Conservation (phyloP, 1,140 invertebrate genomes). For the Lordiphosa clarofinis region DNA sequence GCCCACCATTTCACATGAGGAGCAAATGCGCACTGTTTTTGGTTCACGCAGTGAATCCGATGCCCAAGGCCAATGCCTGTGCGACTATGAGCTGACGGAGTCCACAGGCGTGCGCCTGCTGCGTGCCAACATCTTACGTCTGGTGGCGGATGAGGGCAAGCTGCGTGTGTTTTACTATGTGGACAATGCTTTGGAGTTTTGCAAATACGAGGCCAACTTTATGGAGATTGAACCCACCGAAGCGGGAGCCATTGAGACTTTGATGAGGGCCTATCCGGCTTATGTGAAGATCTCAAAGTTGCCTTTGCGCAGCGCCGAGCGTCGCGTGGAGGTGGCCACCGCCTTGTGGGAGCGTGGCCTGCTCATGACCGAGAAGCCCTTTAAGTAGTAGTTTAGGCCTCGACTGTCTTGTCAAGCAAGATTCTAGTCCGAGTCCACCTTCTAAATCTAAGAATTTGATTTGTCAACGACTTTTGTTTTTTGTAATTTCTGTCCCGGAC, state of each 20-base stretch:
- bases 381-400: constrained; percentile 52
- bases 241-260: constrained; percentile 85
- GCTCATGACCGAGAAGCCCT: constrained; percentile 83
- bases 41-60: constrained; percentile 86
- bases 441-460: no score
- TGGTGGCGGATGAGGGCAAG: constrained; percentile 84
- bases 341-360: constrained; percentile 88
- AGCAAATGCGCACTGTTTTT: constrained; percentile 85
- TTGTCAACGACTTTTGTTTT: no score
- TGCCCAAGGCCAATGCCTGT: constrained; percentile 83
- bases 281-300: constrained; percentile 87
- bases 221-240: constrained; percentile 44
- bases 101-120: constrained; percentile 86
- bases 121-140: constrained; percentile 85
- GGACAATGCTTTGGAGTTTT: constrained; percentile 86
- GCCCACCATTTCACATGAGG: constrained; percentile 85
- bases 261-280: constrained; percentile 88
- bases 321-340: constrained; percentile 83
- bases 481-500: constrained; percentile 1
- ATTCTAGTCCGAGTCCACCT: not conserved
- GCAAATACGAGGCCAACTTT: no score
- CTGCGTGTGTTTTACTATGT: constrained; percentile 88
- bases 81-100: constrained; percentile 84
- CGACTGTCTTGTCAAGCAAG: constrained; percentile 4
- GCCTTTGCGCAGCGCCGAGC: constrained; percentile 83